Base-by-base conservation (phyloP, 2,797 vertebrate genomes). In the Taeniopygia guttata region DNA sequence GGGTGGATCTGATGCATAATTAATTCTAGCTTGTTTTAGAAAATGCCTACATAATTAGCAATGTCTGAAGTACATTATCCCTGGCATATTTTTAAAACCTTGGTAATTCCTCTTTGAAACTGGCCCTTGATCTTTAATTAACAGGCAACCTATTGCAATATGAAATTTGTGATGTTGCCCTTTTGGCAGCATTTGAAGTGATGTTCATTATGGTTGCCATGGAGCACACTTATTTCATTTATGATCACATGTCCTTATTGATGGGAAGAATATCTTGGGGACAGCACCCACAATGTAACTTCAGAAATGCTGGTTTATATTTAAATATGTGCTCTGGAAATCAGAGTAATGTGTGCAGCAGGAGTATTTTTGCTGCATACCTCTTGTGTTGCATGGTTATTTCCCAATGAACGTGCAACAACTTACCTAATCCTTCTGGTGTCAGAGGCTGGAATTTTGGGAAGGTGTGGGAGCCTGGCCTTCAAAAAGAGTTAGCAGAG, bases 121-220 rank as follows among this genome's bases (percentile, higher is more conserved):
- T 67, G 78, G 68, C 92, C 94, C 58, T 89, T 93, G 54, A 70
- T 95, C 68, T 95, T 93, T 96, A 96, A 96, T 97, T 96, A 96
- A 90, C 59, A 95, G 56, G 90, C 62, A 95, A 60, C 4, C 5
- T 67, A 46, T 52, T 93, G 79, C 78, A 90, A 64, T 91, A 86
- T 82, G 94, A 91, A 92, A 92, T 89, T 79, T 81, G 84, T 96
- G 92, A 82, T 66, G 63, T 4, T 96, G 89, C 84, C 87, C 82
- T 91, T 95, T 95, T 93, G 79, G 63, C 84, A 81, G 73, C 63
- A 84, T 90, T 90, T 82, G 59, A 85, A 91, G 77, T 36, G 68
- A 81, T 84, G 84, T 84, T 95, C 90, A 34, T 88, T 73, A 46
- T n/a, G 85, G 88, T 90, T 95, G 72, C 91, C 80, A 84, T 90